These are phyloP conservation scores for Rhimphoctona megacephalus DNA, from an alignment of 2,888 invertebrate species.

Conservation along the genomic window DNA sequence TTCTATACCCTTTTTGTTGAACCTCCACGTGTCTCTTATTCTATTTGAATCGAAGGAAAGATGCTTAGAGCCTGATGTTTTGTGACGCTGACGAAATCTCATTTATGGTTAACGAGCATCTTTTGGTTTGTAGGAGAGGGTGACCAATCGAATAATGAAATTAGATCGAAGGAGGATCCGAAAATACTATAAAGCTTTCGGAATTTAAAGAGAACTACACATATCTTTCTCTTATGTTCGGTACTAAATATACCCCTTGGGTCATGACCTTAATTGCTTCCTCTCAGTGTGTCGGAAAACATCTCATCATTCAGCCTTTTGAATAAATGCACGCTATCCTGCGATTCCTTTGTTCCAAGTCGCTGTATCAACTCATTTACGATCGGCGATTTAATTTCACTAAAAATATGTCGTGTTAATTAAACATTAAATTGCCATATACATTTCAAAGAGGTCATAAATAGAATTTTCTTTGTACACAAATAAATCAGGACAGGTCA, in stretches of 20 bases:
- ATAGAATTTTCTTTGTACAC: background rate
- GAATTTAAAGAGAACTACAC: constrained; percentile 31
- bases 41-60: background rate
- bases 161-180: constrained; percentile 35
- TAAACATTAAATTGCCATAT: background rate
- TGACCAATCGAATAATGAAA: constrained; percentile 62
- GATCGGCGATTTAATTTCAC: constrained; percentile 1
- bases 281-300: constrained; percentile 65
- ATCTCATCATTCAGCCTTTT: constrained; percentile 42
- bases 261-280: constrained; percentile 75
- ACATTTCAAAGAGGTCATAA: constrained; percentile 35
- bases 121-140: constrained; percentile 22
- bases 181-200: constrained; percentile 39
- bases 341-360: constrained; percentile 20
- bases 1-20: background rate
- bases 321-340: constrained; percentile 46
- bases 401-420: background rate
- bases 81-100: constrained; percentile 18
- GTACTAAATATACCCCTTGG: constrained; percentile 38
- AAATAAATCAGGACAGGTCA: background rate
- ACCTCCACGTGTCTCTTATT: background rate
- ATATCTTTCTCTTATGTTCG: background rate
- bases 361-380: constrained; percentile 38
- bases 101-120: constrained; percentile 45
- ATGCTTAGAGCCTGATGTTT: background rate